phyloP scores from a whole-genome alignment of 1,140 invertebrate species.

The Metopolophium dirhodum region DNA sequence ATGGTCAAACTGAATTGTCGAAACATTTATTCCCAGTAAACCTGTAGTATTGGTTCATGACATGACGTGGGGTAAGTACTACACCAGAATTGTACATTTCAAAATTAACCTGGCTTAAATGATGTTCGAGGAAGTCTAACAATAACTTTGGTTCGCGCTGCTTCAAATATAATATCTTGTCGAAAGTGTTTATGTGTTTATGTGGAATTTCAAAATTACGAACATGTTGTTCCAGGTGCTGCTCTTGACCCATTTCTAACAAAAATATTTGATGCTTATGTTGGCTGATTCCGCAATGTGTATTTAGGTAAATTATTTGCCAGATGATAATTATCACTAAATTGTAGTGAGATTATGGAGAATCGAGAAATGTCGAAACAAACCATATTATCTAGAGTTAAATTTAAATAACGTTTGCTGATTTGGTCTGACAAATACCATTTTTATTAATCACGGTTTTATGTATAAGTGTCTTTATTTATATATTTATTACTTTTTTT shows the following conservation, averaged over 20 bases:
- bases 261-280: constrained; percentile 14
- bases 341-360: background rate
- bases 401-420: background rate
- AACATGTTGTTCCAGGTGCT: background rate
- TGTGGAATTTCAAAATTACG: background rate
- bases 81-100: background rate
- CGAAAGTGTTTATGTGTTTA: background rate
- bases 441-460: background rate
- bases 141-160: background rate
- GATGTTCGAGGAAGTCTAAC: background rate
- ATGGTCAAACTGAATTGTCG: background rate
- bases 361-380: background rate
- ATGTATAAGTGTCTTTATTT: background rate
- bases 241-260: background rate
- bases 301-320: background rate
- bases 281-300: background rate
- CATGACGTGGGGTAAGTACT: background rate
- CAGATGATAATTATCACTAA: background rate
- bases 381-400: background rate
- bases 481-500: background rate
- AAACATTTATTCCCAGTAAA: background rate
- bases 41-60: background rate
- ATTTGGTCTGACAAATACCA: background rate
- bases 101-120: constrained; percentile 24
- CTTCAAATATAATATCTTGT: background rate